Evolutionary conservation across 2,797 vertebrate species (phyloP).

Genomic region (Jordanella pulchra): DNA sequence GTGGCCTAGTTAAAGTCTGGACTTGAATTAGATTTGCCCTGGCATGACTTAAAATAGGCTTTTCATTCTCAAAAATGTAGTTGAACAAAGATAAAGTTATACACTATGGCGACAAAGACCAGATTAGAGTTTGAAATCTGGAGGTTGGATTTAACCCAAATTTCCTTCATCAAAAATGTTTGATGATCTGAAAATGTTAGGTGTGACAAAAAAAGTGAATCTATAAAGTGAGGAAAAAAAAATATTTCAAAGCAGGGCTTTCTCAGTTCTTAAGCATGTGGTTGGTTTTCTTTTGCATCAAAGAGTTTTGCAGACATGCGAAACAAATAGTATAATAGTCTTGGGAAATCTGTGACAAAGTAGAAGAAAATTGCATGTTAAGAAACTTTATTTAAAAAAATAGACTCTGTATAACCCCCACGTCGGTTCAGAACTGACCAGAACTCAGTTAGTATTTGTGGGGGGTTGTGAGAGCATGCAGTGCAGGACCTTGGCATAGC

Average conservation of each 20-base stretch:
- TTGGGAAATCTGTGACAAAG: conserved; percentile 13
- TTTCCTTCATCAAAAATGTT: neutral
- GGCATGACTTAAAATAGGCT: neutral
- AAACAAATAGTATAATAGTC: neutral
- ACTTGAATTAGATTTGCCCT: neutral
- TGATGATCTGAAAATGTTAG: neutral
- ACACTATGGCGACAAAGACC: too few species aligned
- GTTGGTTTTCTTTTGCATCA: neutral
- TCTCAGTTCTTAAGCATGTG: neutral
- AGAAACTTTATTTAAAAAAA: conserved; percentile 15
- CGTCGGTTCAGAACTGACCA: conserved; percentile 37
- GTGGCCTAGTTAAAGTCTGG: neutral
- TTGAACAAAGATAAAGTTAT: too few species aligned
- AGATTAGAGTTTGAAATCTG: neutral
- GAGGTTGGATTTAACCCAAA: neutral
- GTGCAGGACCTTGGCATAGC: conserved; percentile 18
- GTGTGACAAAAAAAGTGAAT: neutral
- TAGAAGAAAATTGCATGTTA: neutral
- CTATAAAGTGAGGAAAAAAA: neutral
- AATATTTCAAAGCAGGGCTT: neutral
- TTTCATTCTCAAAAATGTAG: neutral
- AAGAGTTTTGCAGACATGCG: neutral
- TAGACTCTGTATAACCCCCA: conserved; percentile 10
- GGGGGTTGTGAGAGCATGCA: conserved; percentile 36
- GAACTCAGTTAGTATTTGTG: conserved; percentile 22